Conservation (phyloP, 2,888 invertebrate species). For the Phragmatobia fuliginosa region DNA sequence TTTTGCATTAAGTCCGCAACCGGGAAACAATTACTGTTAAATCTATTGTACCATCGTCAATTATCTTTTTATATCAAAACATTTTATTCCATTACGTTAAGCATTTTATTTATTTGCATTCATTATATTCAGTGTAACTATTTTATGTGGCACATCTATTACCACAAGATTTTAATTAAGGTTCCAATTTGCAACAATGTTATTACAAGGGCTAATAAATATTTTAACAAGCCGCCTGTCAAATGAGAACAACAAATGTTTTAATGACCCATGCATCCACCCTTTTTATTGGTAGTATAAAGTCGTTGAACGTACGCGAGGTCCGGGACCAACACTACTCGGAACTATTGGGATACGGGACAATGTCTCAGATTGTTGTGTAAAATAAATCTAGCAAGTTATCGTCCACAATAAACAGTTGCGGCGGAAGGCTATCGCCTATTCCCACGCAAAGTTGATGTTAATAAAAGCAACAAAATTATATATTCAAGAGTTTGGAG, state of each 20-base stretch:
- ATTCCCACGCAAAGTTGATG: conserved; percentile 86
- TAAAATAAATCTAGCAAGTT: conserved; percentile 86
- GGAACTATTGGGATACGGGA: conserved; percentile 68
- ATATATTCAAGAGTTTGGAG: conserved; percentile 86
- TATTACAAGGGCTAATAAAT: conserved; percentile 72
- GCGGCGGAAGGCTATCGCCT: conserved; percentile 83
- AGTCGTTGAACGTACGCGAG: conserved; percentile 62
- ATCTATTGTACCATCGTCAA: conserved; percentile 65
- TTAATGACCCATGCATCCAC: conserved; percentile 80
- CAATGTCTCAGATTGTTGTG: conserved; percentile 79
- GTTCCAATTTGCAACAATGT: conserved; percentile 82
- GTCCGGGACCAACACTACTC: conserved; percentile 61
- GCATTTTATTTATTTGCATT: conserved; percentile 46
- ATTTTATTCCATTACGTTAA: conserved; percentile 51
- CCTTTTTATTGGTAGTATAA: conserved; percentile 82
- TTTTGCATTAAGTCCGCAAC: conserved; percentile 79
- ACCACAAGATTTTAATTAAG: conserved; percentile 63
- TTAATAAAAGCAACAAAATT: conserved; percentile 87
- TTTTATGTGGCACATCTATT: conserved; percentile 47
- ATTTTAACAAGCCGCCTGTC: conserved; percentile 77
- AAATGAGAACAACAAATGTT: conserved; percentile 85
- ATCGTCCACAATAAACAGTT: conserved; percentile 84
- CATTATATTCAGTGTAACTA: conserved; percentile 23
- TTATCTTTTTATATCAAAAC: conserved; percentile 57
- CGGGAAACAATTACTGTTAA: conserved; percentile 75